Evolutionary conservation across 1,140 invertebrate genomes (phyloP).

Genomic region (Tetragnatha versicolor): DNA sequence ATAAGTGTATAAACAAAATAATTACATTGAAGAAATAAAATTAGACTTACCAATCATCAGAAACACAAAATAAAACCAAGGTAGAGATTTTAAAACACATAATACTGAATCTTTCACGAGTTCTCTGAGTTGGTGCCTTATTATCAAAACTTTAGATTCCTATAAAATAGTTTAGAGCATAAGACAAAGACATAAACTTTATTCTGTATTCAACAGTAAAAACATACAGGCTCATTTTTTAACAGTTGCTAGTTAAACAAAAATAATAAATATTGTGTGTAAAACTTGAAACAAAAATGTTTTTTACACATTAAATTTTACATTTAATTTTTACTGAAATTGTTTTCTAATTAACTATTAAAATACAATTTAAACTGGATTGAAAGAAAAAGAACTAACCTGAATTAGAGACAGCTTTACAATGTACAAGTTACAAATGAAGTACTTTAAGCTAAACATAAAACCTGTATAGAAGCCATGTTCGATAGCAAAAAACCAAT

Average conservation of each 20-base stretch:
- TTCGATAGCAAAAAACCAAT: constrained; percentile 28
- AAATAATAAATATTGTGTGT: too few species aligned
- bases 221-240: too few species aligned
- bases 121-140: not conserved
- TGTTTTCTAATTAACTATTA: too few species aligned
- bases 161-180: not conserved
- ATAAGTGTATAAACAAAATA: not conserved
- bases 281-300: too few species aligned
- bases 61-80: constrained; percentile 40
- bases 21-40: not conserved
- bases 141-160: constrained; percentile 17
- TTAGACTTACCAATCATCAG: constrained; percentile 15
- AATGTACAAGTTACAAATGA: constrained; percentile 35
- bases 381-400: constrained; percentile 3
- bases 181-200: too few species aligned
- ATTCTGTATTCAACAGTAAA: too few species aligned
- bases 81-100: constrained; percentile 30
- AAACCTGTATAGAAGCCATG: constrained; percentile 37
- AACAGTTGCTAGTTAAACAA: too few species aligned
- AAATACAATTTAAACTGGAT: too few species aligned
- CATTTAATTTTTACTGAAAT: too few species aligned
- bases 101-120: constrained; percentile 23
- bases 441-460: constrained; percentile 48
- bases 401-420: constrained; percentile 26
- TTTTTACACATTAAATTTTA: too few species aligned